Percentiles rank a stretch among this genome's conserved stretches.
phyloP scores from a whole-genome alignment of 2,797 vertebrate species.

The Sebastes itinus region DNA sequence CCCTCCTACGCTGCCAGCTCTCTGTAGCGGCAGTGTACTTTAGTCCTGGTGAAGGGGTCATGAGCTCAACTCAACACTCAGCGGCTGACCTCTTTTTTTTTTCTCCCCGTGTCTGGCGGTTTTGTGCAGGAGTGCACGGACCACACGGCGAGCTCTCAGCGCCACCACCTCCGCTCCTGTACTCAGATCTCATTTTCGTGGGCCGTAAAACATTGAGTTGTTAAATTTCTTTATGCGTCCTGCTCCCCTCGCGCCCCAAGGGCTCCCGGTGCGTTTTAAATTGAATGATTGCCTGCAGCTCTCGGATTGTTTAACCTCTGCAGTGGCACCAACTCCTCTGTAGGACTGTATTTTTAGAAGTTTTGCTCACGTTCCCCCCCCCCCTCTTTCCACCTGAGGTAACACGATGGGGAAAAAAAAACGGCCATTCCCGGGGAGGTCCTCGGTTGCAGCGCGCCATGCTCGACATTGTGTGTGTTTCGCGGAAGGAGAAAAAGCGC shows the following conservation, averaged over 20 bases:
- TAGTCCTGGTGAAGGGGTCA: slow-evolving; percentile 44
- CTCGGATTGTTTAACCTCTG: slow-evolving; percentile 83
- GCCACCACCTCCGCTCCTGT: slow-evolving; percentile 39
- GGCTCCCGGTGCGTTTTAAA: slow-evolving; percentile 82
- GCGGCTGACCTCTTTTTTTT: slow-evolving; percentile 30
- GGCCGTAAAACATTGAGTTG: slow-evolving; percentile 83
- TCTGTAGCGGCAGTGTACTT: slow-evolving; percentile 19
- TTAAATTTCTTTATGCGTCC: slow-evolving; percentile 83
- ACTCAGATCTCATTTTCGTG: slow-evolving; percentile 80
- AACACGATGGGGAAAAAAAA: slow-evolving; percentile 21
- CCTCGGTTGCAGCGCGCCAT: slow-evolving; percentile 6
- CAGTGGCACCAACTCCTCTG: slow-evolving; percentile 69
- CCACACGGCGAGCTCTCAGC: slow-evolving; percentile 25
- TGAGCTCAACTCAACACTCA: slow-evolving; percentile 50
- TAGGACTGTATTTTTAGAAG: slow-evolving; percentile 82
- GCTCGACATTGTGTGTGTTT: slow-evolving; percentile 4
- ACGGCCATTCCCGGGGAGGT: slow-evolving; percentile 57
- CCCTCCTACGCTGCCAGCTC: slow-evolving; percentile 1
- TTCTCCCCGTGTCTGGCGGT: not conserved
- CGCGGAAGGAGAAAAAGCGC: slow-evolving; percentile 45
- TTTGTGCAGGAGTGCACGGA: slow-evolving; percentile 39
- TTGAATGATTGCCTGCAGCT: slow-evolving; percentile 86
- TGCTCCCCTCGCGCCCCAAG: slow-evolving; percentile 71
- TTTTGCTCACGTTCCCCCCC: slow-evolving; percentile 49
- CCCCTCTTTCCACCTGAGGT: slow-evolving; percentile 59